Evolutionary conservation across 2,113 vertebrate species (phyloP), one percentile per base, ranked within the genome.

Genomic region (Nansenia antarctica): DNA sequence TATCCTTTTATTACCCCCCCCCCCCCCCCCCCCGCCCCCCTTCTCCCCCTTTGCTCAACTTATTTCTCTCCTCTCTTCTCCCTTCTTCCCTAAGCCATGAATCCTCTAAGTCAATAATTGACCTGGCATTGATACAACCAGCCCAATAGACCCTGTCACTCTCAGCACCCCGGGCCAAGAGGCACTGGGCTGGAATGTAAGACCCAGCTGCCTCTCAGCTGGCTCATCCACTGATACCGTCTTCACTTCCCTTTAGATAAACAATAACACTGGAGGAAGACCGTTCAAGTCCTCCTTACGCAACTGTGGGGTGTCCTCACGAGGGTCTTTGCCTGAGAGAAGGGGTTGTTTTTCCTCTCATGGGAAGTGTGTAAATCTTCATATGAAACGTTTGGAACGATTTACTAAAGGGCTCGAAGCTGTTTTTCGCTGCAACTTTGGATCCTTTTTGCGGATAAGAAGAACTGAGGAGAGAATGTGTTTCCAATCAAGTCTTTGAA

Each of bases 201-300:
- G 81, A 76, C 64, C 45, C 78, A 77, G 76, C 68, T 80, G 73
- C 62, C 61, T 75, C 70, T 85, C 80, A 81, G 74, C 75, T 84
- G 78, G 47, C 67, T 49, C 47, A 29, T 72, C 65, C 22, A 57
- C 27, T 8, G 65, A 72, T 32, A 11, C 65, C 54, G 58, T 68
- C 69, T 54, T 32, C n/a, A 18, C 61, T 29, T 47, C 34, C 30
- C 42, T 55, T 64, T 5, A 52, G 45, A 47, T 22, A 22, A 61
- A 58, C 57, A 47, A 67, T 26, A 63, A 49, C 53, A 69, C 31
- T n/a, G 6, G 35, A 34, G 24, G n/a, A 12, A 39, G 42, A 34
- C 49, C 22, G 27, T 57, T 15, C 11, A 35, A 29, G 37, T 60
- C 35, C 42, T 60, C 35, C 42, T 47, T 1, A 31, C 34, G 64